Percentiles rank a stretch among this genome's conserved stretches.
Evolutionary conservation across 2,888 invertebrate genomes (phyloP).

Genomic region (Ganaspis brasiliensis): DNA sequence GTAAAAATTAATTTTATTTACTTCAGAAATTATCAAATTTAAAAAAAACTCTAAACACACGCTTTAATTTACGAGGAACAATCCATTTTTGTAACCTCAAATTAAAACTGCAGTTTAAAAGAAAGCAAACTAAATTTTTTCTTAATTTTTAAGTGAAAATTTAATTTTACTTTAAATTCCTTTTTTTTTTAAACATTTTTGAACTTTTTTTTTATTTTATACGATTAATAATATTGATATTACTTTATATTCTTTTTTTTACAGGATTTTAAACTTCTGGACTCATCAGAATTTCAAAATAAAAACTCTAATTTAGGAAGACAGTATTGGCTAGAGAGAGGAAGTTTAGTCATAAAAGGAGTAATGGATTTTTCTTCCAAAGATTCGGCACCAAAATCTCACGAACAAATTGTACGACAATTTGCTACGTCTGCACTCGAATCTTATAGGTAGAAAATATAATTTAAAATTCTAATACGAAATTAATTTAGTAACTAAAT

Average conservation of each 20-base stretch:
- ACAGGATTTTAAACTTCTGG: conserved; percentile 81
- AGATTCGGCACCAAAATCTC: conserved; percentile 83
- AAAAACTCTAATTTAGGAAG: conserved; percentile 86
- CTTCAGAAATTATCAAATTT: background rate
- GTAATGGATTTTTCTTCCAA: conserved; percentile 86
- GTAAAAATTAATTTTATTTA: conserved; percentile 80
- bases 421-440: conserved; percentile 88
- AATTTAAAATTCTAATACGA: too few species aligned
- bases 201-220: too few species aligned
- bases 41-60: too few species aligned
- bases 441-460: conserved; percentile 81
- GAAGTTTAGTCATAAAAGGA: conserved; percentile 88
- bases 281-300: conserved; percentile 83
- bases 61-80: too few species aligned
- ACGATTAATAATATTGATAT: too few species aligned
- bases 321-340: conserved; percentile 89
- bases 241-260: conserved; percentile 50
- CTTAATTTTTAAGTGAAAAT: too few species aligned
- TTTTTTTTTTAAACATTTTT: too few species aligned
- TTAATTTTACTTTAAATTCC: too few species aligned
- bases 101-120: too few species aligned
- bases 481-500: too few species aligned
- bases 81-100: background rate
- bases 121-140: background rate
- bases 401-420: conserved; percentile 85